Evolutionary conservation across 2,797 vertebrate species (phyloP).

Genomic region (Coluber constrictor): DNA sequence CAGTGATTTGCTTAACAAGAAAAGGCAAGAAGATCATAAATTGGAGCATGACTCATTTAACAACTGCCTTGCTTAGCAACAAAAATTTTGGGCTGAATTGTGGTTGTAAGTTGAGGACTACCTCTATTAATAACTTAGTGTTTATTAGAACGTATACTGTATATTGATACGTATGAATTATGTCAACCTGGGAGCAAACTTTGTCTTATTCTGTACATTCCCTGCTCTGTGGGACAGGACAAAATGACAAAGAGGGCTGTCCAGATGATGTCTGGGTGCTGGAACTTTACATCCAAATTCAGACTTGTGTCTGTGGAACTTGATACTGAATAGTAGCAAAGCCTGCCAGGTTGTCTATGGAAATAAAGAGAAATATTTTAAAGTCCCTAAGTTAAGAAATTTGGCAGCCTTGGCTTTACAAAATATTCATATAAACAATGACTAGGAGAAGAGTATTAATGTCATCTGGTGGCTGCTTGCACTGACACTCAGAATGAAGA

Average conservation of each 20-base stretch:
- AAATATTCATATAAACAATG: conserved; percentile 4
- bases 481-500: not conserved
- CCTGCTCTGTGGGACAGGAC: not conserved
- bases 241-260: not conserved
- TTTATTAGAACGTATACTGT: not conserved
- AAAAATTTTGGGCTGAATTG: not conserved
- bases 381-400: not conserved
- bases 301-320: not conserved
- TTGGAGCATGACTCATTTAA: not conserved
- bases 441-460: not conserved
- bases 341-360: not conserved
- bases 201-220: not conserved
- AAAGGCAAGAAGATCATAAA: not conserved
- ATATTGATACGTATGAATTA: not conserved
- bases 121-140: not conserved
- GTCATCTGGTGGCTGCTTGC: not conserved
- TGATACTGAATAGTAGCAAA: not conserved
- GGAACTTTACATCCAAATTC: not conserved
- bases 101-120: not conserved
- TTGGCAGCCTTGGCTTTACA: not conserved
- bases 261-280: not conserved
- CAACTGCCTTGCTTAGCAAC: not conserved
- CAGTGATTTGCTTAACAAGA: not conserved
- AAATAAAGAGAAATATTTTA: not conserved
- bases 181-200: not conserved